phyloP scores from a whole-genome alignment of 2,888 invertebrate genomes.

The Morpho helenor region DNA sequence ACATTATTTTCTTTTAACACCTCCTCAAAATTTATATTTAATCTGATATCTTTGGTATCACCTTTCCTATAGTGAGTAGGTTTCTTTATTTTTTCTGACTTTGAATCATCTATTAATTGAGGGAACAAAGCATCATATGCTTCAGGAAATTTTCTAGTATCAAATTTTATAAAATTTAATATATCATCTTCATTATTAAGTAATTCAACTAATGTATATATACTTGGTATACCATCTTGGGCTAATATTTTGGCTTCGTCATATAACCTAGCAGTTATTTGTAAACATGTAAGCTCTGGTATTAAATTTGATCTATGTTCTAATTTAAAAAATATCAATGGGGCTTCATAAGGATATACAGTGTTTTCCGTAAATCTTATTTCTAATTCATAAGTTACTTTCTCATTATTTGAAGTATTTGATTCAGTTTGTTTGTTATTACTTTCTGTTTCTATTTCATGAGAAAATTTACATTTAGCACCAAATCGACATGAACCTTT shows the following conservation, averaged over 20 bases:
- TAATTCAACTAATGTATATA: conserved; percentile 85
- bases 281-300: conserved; percentile 82
- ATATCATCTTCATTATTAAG: conserved; percentile 85
- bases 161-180: conserved; percentile 76
- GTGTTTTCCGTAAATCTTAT: conserved; percentile 85
- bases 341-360: conserved; percentile 87
- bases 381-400: conserved; percentile 82
- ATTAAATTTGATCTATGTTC: conserved; percentile 76
- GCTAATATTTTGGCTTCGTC: conserved; percentile 84
- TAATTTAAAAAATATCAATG: conserved; percentile 84
- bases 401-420: conserved; percentile 49
- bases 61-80: conserved; percentile 84
- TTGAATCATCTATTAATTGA: conserved; percentile 67
- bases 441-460: conserved; percentile 72
- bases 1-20: conserved; percentile 80
- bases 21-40: conserved; percentile 70
- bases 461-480: conserved; percentile 86
- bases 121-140: conserved; percentile 80
- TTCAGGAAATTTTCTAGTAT: conserved; percentile 71
- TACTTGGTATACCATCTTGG: conserved; percentile 83
- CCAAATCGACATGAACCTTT: conserved; percentile 86
- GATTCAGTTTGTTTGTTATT: conserved; percentile 36
- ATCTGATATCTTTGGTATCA: conserved; percentile 74
- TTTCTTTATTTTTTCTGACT: conserved; percentile 41
- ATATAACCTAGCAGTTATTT: conserved; percentile 82